These are phyloP conservation scores for Mesocentrotus franciscanus DNA, from an alignment of 53 echinoderm and acorn worm genomes.

Conservation along the genomic window DNA sequence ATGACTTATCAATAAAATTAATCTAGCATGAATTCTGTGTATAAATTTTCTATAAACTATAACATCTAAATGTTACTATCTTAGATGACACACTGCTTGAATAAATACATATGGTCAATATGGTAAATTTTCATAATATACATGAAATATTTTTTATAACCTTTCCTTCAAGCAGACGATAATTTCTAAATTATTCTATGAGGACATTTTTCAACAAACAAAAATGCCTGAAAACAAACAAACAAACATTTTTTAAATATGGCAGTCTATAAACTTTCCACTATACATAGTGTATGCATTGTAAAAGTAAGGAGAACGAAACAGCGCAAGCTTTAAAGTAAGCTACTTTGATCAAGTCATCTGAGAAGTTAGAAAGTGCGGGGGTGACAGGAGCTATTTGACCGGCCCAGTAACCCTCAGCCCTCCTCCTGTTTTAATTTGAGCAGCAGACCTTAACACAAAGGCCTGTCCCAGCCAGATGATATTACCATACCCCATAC, in stretches of 20 bases:
- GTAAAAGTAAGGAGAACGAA: background rate
- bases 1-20: too few relatives aligned
- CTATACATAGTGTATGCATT: background rate
- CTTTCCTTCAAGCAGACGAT: too few relatives aligned
- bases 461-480: slow-evolving; percentile 14
- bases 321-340: slow-evolving; percentile 1
- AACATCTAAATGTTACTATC: too few relatives aligned
- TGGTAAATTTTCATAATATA: too few relatives aligned
- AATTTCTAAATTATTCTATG: too few relatives aligned
- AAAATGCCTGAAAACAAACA: background rate
- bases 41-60: background rate
- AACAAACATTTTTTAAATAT: background rate
- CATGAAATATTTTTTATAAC: too few relatives aligned
- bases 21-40: too few relatives aligned
- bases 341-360: slow-evolving; percentile 46
- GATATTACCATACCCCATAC: slow-evolving; percentile 41
- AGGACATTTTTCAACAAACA: too few relatives aligned
- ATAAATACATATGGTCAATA: too few relatives aligned
- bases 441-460: slow-evolving; percentile 29
- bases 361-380: slow-evolving; percentile 2
- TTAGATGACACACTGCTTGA: too few relatives aligned
- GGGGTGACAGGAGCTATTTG: slow-evolving; percentile 56
- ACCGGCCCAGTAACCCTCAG: slow-evolving; percentile 52
- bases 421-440: slow-evolving; percentile 58
- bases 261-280: background rate